Evolutionary conservation across 1,140 invertebrate genomes (phyloP).

Genomic region (Paraescarpia echinospica): DNA sequence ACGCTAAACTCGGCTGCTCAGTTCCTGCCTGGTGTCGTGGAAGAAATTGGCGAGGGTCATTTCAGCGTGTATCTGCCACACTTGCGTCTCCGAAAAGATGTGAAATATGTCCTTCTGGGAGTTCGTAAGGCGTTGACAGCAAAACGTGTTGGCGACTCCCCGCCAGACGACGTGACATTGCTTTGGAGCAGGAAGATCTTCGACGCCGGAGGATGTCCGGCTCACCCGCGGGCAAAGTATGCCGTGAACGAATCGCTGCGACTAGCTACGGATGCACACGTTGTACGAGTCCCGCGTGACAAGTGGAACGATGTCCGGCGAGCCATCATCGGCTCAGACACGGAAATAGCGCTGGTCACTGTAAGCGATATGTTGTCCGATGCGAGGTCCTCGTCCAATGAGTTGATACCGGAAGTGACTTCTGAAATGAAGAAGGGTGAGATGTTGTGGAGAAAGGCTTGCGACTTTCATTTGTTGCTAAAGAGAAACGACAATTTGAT

Average conservation of each 20-base stretch:
- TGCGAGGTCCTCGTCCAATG: not conserved
- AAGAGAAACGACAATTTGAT: too few species aligned
- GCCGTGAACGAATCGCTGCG: not conserved
- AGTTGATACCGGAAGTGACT: too few species aligned
- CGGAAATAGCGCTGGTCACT: too few species aligned
- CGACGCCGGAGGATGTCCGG: not conserved
- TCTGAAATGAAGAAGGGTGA: too few species aligned
- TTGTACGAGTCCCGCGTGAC: too few species aligned
- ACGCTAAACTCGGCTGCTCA: constrained; percentile 9
- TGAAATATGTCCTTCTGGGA: not conserved
- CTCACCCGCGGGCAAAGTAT: not conserved
- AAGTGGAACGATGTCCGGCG: too few species aligned
- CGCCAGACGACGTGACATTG: not conserved
- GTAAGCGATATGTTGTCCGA: too few species aligned
- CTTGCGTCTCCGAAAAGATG: not conserved
- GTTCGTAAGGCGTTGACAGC: too few species aligned
- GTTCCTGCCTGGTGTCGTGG: constrained; percentile 23
- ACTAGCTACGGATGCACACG: too few species aligned
- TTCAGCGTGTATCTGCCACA: not conserved
- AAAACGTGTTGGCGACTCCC: not conserved
- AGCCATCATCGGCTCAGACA: too few species aligned
- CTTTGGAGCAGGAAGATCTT: not conserved
- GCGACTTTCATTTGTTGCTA: too few species aligned
- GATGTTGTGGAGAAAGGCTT: too few species aligned
- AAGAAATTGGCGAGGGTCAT: constrained; percentile 18